Evolutionary conservation across 2,113 vertebrate species (phyloP).

Genomic region (Oryzias celebensis): DNA sequence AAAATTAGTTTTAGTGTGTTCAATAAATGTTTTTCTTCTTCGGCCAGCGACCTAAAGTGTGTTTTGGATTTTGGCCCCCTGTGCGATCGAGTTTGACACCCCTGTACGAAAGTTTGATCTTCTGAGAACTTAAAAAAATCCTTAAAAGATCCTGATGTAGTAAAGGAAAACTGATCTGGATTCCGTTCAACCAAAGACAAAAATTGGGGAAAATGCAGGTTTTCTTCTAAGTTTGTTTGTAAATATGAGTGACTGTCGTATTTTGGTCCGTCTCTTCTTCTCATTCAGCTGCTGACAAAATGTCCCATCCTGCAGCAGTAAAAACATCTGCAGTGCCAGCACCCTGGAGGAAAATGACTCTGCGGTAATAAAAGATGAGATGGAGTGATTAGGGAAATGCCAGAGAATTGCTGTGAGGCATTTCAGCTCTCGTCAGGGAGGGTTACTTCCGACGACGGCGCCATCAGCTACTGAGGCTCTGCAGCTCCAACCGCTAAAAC

Average conservation of each 20-base stretch:
- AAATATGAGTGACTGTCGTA: constrained; percentile 49
- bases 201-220: constrained; percentile 13
- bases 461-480: constrained; percentile 48
- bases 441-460: constrained; percentile 34
- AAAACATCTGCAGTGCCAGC: constrained; percentile 60
- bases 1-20: no score
- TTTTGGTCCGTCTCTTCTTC: constrained; percentile 45
- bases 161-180: constrained; percentile 7
- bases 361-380: constrained; percentile 70
- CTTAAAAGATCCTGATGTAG: background rate
- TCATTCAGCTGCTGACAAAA: constrained; percentile 48
- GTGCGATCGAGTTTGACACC: no score
- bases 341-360: constrained; percentile 46
- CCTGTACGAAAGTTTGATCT: constrained; percentile 1
- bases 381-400: constrained; percentile 72
- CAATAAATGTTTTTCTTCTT: no score
- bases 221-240: constrained; percentile 33
- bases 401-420: constrained; percentile 54
- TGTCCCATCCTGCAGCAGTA: constrained; percentile 50
- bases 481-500: background rate
- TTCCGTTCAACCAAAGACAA: constrained; percentile 21
- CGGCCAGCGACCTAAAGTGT: no score
- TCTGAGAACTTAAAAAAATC: constrained; percentile 16
- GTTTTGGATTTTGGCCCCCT: no score
- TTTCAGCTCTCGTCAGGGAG: constrained; percentile 37